Evolutionary conservation across 2,797 vertebrate genomes (phyloP), one percentile per base, ranked within the genome.

Genomic region (Lophius americanus): DNA sequence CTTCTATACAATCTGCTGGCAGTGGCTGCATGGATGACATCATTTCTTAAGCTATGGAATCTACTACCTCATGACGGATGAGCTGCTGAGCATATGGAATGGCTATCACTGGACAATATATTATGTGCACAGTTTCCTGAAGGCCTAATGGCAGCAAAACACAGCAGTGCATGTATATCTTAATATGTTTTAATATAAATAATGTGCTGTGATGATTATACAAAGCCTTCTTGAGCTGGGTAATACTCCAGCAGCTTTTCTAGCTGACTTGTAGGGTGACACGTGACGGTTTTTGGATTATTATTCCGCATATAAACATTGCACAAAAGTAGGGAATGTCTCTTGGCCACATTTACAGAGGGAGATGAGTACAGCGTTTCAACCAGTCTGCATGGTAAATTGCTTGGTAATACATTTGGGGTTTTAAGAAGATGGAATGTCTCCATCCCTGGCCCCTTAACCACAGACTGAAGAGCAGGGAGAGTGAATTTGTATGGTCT

Each of bases 371-470:
- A 64, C 51, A 78, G 65, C 75, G 62, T 60, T 53, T 68, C 5
- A 73, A 52, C 38, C 68, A 52, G 61, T 85, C 58, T 70, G 62
- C 70, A 68, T 66, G 68, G 52, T 82, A 82, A 85, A 87, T 86
- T 88, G 79, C 85, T 90, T 85, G 58, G 52, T 81, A 79, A 79
- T 83, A 76, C 60, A 81, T 70, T 75, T 81, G 69, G 70, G 75
- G 69, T 68, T 75, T 80, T 58, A 73, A 72, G 71, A 79, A 43
- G 35, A 38, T 65, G 66, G 64, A 73, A 73, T 54, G 36, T 72
- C 51, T 68, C 62, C 64, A 48, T 71, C 64, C 44, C 64, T 35
- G 23, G 57, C 32, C 51, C 50, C 50, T 79, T 71, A 38, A 75
- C 68, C 48, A 47, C 51, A 60, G 49, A 59, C 33, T 35, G 48